Percentiles rank a stretch among this genome's conserved stretches.
phyloP scores from a whole-genome alignment of 1,140 invertebrate genomes.

The Trichomalopsis sarcophagae region DNA sequence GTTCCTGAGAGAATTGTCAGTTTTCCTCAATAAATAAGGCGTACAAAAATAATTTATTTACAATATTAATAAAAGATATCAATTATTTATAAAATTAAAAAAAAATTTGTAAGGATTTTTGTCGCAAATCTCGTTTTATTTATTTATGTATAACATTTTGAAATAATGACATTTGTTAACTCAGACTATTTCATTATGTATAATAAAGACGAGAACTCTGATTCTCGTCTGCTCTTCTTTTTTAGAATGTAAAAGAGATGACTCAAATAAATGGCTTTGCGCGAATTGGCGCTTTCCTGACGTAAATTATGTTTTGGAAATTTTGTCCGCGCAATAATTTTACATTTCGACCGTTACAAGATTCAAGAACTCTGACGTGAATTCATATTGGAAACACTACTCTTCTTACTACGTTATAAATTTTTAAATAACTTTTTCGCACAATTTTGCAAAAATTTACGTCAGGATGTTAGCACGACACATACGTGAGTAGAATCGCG shows the following conservation, averaged over 20 bases:
- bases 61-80: conserved; percentile 12
- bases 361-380: not conserved
- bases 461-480: conserved; percentile 22
- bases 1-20: conserved; percentile 12
- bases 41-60: conserved; percentile 35
- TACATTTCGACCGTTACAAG: not conserved
- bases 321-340: not conserved
- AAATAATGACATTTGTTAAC: conserved; percentile 50
- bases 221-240: conserved; percentile 6
- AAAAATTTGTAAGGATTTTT: conserved; percentile 37
- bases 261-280: conserved; percentile 49
- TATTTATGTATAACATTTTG: conserved; percentile 48
- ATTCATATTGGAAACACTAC: not conserved
- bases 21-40: not conserved
- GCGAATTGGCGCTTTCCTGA: conserved; percentile 32
- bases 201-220: conserved; percentile 22
- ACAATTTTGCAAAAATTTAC: conserved; percentile 33
- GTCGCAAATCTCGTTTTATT: conserved; percentile 41
- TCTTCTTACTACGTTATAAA: conserved; percentile 14
- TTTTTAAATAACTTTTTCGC: conserved; percentile 5
- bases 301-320: conserved; percentile 30
- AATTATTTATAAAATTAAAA: conserved; percentile 36
- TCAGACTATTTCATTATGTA: conserved; percentile 31
- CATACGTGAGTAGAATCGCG: conserved; percentile 16
- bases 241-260: conserved; percentile 20